A percentile compares a stretch with the other conserved stretches of the same genome.
phyloP scores from a whole-genome alignment of 2,797 vertebrate genomes.

The Channa striata region DNA sequence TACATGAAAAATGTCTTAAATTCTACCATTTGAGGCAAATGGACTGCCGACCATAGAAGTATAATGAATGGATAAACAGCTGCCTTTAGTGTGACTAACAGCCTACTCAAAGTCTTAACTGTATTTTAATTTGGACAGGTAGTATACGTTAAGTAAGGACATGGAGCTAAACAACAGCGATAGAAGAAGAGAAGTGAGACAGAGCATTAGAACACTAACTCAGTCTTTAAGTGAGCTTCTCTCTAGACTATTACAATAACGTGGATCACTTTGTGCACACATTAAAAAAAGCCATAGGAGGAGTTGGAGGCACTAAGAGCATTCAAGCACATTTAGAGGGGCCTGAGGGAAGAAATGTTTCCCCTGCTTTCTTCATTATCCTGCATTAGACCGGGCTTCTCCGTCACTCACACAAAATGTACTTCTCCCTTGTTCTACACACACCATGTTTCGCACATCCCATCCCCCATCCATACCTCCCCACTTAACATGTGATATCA shows the following conservation, averaged over 20 bases:
- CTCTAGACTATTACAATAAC: slow-evolving; percentile 54
- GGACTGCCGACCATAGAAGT: slow-evolving; percentile 22
- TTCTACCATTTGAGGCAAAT: slow-evolving; percentile 9
- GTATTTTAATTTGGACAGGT: slow-evolving; percentile 55
- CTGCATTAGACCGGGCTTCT: slow-evolving; percentile 73
- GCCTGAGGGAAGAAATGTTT: slow-evolving; percentile 75
- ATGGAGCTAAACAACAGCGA: slow-evolving; percentile 42
- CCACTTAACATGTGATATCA: slow-evolving; percentile 81
- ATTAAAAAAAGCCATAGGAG: slow-evolving; percentile 68
- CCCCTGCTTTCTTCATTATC: slow-evolving; percentile 79
- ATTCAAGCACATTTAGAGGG: slow-evolving; percentile 80
- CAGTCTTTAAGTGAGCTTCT: slow-evolving; percentile 29
- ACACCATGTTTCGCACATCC: slow-evolving; percentile 30
- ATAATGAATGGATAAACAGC: slow-evolving; percentile 47
- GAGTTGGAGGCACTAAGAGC: slow-evolving; percentile 77
- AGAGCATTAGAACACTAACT: slow-evolving; percentile 24
- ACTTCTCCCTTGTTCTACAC: slow-evolving; percentile 27
- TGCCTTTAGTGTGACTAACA: slow-evolving; percentile 48
- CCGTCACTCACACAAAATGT: slow-evolving; percentile 48
- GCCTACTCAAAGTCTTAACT: slow-evolving; percentile 25
- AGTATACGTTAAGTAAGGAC: slow-evolving; percentile 35
- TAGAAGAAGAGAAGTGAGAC: slow-evolving; percentile 11
- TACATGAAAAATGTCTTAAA: slow-evolving; percentile 5
- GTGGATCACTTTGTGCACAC: slow-evolving; percentile 56
- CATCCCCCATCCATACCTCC: slow-evolving; percentile 53